Percentiles rank a stretch among this genome's conserved stretches.
Conservation (phyloP, 2,113 vertebrate genomes). For the Ciconia boyciana region DNA sequence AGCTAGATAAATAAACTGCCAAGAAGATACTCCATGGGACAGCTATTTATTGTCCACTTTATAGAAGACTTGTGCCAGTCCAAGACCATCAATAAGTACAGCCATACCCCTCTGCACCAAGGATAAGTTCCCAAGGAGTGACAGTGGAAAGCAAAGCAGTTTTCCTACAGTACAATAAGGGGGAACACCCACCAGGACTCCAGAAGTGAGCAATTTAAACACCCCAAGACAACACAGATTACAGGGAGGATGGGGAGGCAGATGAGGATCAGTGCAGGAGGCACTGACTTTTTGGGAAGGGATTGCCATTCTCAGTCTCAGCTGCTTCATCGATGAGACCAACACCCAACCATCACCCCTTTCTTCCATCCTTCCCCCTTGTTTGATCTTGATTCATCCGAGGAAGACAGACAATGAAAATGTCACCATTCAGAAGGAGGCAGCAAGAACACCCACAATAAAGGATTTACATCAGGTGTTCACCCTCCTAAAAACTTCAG, state of each 20-base stretch:
- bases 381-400: background rate
- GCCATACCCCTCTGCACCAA: background rate
- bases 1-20: rapidly evolving
- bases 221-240: too few relatives aligned
- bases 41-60: background rate
- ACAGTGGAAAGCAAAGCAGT: background rate
- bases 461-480: background rate
- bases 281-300: background rate
- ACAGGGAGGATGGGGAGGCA: background rate
- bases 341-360: background rate
- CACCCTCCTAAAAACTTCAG: background rate
- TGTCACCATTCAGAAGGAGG: background rate
- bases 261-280: background rate
- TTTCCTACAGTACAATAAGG: background rate
- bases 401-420: background rate
- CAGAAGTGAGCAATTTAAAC: background rate
- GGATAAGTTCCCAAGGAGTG: background rate
- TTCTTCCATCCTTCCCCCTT: background rate
- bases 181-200: background rate
- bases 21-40: rapidly evolving
- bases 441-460: background rate
- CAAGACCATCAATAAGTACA: background rate
- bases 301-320: background rate
- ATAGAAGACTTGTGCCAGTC: rapidly evolving
- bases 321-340: background rate